A percentile compares a stretch with the other conserved stretches of the same genome.
These are phyloP conservation scores for Vulpes lagopus DNA, from an alignment of 2,113 vertebrate genomes.

Conservation along the genomic window DNA sequence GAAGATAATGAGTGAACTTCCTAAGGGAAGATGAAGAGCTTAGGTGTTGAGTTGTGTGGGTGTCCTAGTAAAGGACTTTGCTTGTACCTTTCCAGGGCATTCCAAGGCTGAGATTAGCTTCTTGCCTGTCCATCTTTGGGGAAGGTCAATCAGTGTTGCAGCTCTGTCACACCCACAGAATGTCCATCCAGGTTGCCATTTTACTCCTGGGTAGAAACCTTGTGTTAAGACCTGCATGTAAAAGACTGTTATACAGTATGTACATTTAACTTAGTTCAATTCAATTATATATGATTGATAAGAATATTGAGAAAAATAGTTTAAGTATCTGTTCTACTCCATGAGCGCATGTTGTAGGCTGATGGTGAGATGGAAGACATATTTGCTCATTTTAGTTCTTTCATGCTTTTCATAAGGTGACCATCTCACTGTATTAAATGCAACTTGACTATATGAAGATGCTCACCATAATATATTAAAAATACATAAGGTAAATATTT, in stretches of 20 bases:
- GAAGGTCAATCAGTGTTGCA: background rate
- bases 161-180: background rate
- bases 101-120: background rate
- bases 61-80: background rate
- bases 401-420: background rate
- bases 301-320: background rate
- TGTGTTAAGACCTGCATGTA: background rate
- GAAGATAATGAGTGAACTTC: background rate
- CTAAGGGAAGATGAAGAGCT: background rate
- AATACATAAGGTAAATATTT: background rate
- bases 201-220: too few species aligned
- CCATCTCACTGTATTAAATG: background rate
- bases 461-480: background rate
- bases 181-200: background rate
- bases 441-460: background rate
- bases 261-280: background rate
- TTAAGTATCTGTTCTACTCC: background rate
- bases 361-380: background rate
- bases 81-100: background rate
- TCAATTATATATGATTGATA: background rate
- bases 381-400: background rate
- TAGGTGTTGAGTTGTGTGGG: background rate
- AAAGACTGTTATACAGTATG: background rate
- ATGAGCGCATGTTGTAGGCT: background rate
- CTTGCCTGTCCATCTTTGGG: background rate